Evolutionary conservation across 1,140 invertebrate genomes (phyloP).

Genomic region (Drosophila kurseongensis): DNA sequence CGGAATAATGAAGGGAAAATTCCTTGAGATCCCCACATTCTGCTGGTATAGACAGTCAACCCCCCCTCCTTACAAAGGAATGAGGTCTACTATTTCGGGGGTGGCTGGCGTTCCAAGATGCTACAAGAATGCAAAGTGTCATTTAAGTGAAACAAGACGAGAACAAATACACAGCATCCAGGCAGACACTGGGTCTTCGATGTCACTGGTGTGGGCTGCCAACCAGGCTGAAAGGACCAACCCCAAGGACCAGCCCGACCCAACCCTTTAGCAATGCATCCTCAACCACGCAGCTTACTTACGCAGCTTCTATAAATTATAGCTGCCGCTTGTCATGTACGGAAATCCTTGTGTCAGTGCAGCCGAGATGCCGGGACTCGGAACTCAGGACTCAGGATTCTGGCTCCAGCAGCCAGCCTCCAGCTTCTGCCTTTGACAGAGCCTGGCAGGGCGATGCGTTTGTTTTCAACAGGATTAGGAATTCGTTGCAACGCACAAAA

Average conservation of each 20-base stretch:
- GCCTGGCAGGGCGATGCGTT: conserved; percentile 67
- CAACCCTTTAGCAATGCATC: conserved; percentile 49
- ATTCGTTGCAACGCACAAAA: conserved; percentile 76
- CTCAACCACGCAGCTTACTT: conserved; percentile 73
- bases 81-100: conserved; percentile 34
- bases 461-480: conserved; percentile 82
- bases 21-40: conserved; percentile 52
- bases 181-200: conserved; percentile 10
- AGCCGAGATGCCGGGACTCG: conserved; percentile 60
- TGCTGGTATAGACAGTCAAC: conserved; percentile 24
- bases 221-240: conserved; percentile 1
- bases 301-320: conserved; percentile 81
- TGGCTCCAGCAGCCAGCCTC: neutral
- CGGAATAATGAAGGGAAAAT: conserved; percentile 75
- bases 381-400: conserved; percentile 18
- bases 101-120: conserved; percentile 54
- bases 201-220: conserved; percentile 6
- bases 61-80: neutral
- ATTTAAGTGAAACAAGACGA: conserved; percentile 82
- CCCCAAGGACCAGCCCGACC: conserved; percentile 6
- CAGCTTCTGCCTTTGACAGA: conserved; percentile 62
- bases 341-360: conserved; percentile 82
- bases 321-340: conserved; percentile 83
- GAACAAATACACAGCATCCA: conserved; percentile 69
- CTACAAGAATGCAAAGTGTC: conserved; percentile 82